phyloP scores from a whole-genome alignment of 2,888 invertebrate genomes.

The Pycnomerus fuliginosus region DNA sequence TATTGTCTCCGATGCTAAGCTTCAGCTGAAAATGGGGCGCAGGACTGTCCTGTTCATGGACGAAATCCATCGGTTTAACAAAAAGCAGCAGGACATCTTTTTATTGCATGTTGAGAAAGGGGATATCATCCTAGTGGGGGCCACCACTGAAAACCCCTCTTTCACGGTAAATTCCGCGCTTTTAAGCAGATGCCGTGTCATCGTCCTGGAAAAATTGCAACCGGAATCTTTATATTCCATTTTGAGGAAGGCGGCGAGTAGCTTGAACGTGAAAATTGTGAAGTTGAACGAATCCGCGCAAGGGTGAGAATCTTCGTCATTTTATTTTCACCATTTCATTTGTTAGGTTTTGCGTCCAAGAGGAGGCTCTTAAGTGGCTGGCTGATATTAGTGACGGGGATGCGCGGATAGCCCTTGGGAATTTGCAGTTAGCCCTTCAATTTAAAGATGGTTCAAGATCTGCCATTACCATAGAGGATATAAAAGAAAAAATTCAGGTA shows the following conservation, averaged over 20 bases:
- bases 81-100: slow-evolving; percentile 80
- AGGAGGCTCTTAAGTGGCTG: slow-evolving; percentile 66
- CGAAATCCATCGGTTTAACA: slow-evolving; percentile 86
- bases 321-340: slow-evolving; percentile 2
- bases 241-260: slow-evolving; percentile 59
- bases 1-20: slow-evolving; percentile 68
- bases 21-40: slow-evolving; percentile 62
- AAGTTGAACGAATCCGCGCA: slow-evolving; percentile 29
- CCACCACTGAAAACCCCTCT: slow-evolving; percentile 88
- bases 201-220: slow-evolving; percentile 70
- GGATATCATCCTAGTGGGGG: slow-evolving; percentile 74
- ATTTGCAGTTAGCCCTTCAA: slow-evolving; percentile 69
- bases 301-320: no score
- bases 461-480: slow-evolving; percentile 62
- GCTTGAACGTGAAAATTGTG: slow-evolving; percentile 46
- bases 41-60: slow-evolving; percentile 81
- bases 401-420: slow-evolving; percentile 75
- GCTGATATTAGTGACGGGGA: slow-evolving; percentile 80
- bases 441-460: slow-evolving; percentile 51
- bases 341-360: slow-evolving; percentile 54
- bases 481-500: slow-evolving; percentile 73
- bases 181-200: slow-evolving; percentile 74
- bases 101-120: slow-evolving; percentile 79
- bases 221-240: slow-evolving; percentile 62
- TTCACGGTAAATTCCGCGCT: slow-evolving; percentile 79